phyloP scores from a whole-genome alignment of 2,113 vertebrate genomes.

The Cathartes aura region DNA sequence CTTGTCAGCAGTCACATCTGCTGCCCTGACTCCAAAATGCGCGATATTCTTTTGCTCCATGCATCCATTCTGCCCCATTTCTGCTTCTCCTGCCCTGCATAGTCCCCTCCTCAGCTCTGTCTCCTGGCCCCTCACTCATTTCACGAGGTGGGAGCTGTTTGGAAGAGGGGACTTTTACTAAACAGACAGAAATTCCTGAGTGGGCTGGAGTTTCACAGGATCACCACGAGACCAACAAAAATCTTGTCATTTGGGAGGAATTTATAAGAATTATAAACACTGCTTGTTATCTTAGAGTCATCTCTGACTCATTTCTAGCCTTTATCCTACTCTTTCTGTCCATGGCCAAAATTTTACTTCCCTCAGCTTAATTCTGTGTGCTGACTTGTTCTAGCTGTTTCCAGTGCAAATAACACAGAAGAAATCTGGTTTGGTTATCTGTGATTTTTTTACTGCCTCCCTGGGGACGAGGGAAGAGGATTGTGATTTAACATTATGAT shows the following conservation, averaged over 20 bases:
- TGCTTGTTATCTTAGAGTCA: conserved; percentile 33
- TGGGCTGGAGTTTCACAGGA: background rate
- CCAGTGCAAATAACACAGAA: background rate
- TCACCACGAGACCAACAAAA: background rate
- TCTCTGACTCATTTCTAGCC: conserved; percentile 59
- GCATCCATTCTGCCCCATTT: background rate
- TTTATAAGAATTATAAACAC: conserved; percentile 51
- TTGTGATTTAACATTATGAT: background rate
- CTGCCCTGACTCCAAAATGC: background rate
- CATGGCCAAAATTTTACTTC: background rate
- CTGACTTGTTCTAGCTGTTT: conserved; percentile 28
- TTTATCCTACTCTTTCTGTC: conserved; percentile 15
- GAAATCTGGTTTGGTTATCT: background rate
- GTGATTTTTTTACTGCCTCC: background rate
- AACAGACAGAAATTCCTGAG: background rate
- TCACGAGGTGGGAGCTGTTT: background rate
- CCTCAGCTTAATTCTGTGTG: conserved; percentile 5
- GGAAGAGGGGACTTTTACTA: background rate
- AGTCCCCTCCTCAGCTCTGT: background rate
- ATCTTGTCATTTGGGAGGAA: conserved; percentile 33
- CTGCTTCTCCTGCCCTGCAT: background rate
- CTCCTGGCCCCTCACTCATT: background rate
- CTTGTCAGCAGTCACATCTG: background rate
- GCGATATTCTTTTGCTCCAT: fast-evolving
- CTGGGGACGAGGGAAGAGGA: background rate